phyloP scores from a whole-genome alignment of 2,797 vertebrate species.

The Emydoidea blandingii region DNA sequence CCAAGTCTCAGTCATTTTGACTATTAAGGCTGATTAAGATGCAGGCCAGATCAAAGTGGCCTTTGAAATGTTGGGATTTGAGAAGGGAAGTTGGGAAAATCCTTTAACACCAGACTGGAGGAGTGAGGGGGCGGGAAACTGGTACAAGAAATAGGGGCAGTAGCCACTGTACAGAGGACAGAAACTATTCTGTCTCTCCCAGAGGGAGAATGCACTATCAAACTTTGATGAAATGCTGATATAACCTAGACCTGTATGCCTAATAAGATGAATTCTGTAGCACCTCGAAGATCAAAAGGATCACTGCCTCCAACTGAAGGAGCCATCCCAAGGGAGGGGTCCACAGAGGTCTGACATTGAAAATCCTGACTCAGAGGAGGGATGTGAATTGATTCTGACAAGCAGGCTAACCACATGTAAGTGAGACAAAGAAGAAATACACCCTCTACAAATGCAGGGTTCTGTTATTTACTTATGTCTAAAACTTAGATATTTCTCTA shows the following conservation, averaged over 20 bases:
- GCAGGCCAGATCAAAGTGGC: not conserved
- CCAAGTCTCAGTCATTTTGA: not conserved
- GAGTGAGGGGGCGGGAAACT: not conserved
- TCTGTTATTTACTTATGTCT: not conserved
- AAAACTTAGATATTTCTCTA: not conserved
- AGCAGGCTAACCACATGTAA: not conserved
- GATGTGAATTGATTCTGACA: not conserved
- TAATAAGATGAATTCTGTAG: not conserved
- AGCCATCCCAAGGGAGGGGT: not conserved
- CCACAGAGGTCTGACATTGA: not conserved
- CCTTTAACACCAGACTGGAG: rapidly evolving
- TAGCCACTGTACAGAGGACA: not conserved
- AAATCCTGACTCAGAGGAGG: not conserved
- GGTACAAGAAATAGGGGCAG: not conserved
- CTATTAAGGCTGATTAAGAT: not conserved
- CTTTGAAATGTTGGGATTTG: not conserved
- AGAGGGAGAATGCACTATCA: not conserved
- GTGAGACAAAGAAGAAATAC: not conserved
- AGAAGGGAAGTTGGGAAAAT: not conserved
- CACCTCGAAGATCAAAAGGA: not conserved
- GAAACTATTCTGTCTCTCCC: not conserved
- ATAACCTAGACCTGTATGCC: not conserved
- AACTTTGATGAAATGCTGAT: slow-evolving; percentile 6
- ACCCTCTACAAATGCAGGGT: not conserved
- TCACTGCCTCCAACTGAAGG: not conserved